phyloP scores from a whole-genome alignment of 2,888 invertebrate species.

The Pteria penguin region DNA sequence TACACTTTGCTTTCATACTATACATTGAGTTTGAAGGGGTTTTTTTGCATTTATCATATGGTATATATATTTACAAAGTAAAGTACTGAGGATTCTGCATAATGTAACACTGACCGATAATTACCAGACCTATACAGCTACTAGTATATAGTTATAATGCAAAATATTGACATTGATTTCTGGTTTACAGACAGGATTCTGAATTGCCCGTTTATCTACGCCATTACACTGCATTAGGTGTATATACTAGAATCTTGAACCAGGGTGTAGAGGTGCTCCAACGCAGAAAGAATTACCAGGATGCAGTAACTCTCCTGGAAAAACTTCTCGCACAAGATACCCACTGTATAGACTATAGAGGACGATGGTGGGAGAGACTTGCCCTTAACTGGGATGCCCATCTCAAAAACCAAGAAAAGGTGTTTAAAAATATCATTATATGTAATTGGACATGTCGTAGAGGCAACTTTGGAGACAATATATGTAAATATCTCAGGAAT shows the following conservation, averaged over 20 bases:
- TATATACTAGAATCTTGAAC: constrained; percentile 79
- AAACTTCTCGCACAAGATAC: constrained; percentile 82
- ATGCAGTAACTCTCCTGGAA: constrained; percentile 82
- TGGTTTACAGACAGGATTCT: no score
- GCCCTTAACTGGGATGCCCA: constrained; percentile 84
- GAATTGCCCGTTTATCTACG: constrained; percentile 83
- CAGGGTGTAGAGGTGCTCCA: constrained; percentile 81
- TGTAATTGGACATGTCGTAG: background rate
- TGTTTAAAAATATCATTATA: constrained; percentile 43
- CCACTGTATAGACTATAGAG: constrained; percentile 79
- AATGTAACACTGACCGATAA: no score
- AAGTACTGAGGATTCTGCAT: no score
- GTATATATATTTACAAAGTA: no score
- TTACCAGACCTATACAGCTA: no score
- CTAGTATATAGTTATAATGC: no score
- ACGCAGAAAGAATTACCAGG: constrained; percentile 79
- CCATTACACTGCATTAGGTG: constrained; percentile 83
- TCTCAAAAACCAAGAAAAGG: constrained; percentile 79
- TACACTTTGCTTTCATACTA: no score
- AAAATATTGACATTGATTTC: no score
- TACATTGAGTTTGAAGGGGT: no score
- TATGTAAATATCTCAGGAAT: no score
- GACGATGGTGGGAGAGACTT: constrained; percentile 84
- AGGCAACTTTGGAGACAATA: no score
- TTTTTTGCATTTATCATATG: no score